Base-by-base conservation (phyloP, 2,888 invertebrate genomes). In the Mycogona germanica region DNA sequence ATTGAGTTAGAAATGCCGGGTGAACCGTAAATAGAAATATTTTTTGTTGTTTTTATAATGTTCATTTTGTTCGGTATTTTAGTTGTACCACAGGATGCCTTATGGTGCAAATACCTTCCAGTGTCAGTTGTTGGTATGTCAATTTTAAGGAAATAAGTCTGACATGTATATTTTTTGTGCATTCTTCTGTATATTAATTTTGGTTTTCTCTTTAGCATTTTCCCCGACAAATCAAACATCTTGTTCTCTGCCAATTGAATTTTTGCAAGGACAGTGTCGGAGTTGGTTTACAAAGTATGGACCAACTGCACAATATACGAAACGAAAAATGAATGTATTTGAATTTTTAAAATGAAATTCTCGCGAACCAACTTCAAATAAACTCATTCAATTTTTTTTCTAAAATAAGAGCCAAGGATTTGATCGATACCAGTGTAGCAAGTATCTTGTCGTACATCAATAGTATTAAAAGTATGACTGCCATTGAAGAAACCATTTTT, bases 21-120 rank as follows among this genome's bases (percentile, higher is more conserved):
- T n/a, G n/a, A n/a, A n/a, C n/a, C n/a, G n/a, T n/a, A n/a, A n/a
- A n/a, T n/a, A n/a, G n/a, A n/a, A n/a, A n/a, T n/a, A n/a, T n/a
- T n/a, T n/a, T n/a, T n/a, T n/a, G n/a, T n/a, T n/a, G n/a, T n/a
- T n/a, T n/a, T n/a, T n/a, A n/a, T n/a, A n/a, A n/a, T n/a, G n/a
- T n/a, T n/a, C n/a, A n/a, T n/a, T n/a, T n/a, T n/a, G n/a, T n/a
- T n/a, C n/a, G n/a, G n/a, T n/a, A 51, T 21, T n/a, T 21, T 29
- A 14, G 19, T 41, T 1, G 51, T 41, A 17, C 42, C 42, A 5
- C 41, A 40, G 19, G 41, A 29, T 17, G 23, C 42, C 12, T 29
- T 42, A 14, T 51, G 51, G 51, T 12, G 29, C 14, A 41, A 51
- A 51, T 42, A 51, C 30, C 28, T 51, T 17, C 51, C 51, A n/a